A percentile compares a stretch with the other conserved stretches of the same genome.
Conservation (phyloP, 2,888 invertebrate species). For the Cephus spinipes region DNA sequence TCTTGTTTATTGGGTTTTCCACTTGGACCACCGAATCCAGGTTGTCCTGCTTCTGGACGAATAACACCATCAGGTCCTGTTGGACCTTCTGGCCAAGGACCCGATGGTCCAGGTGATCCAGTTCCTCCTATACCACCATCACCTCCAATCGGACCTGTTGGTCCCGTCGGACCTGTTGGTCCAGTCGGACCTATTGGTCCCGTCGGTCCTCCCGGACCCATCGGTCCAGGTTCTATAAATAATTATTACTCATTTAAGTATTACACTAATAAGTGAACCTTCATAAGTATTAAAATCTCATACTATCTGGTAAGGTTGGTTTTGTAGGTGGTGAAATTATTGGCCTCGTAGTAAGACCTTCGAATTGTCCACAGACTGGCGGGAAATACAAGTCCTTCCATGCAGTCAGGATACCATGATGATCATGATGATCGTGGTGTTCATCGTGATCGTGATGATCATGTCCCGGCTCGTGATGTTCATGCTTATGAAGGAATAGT, state of each 20-base stretch:
- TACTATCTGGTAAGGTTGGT: not conserved
- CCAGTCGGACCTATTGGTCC: slow-evolving; percentile 22
- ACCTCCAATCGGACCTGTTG: slow-evolving; percentile 11
- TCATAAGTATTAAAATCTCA: not conserved
- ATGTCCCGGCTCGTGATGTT: slow-evolving; percentile 45
- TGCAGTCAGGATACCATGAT: slow-evolving; percentile 71
- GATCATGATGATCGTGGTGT: slow-evolving; percentile 58
- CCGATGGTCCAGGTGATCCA: slow-evolving; percentile 24
- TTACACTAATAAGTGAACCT: not conserved
- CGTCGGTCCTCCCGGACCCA: slow-evolving; percentile 21
- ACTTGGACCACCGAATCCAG: slow-evolving; percentile 15
- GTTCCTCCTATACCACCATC: slow-evolving; percentile 13
- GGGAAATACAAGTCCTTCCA: slow-evolving; percentile 81
- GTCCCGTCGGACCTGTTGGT: slow-evolving; percentile 23
- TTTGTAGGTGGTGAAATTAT: slow-evolving; percentile 17
- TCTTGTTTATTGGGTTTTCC: not conserved
- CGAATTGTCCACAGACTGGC: slow-evolving; percentile 74
- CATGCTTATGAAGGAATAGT: slow-evolving; percentile 71
- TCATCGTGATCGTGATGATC: slow-evolving; percentile 37
- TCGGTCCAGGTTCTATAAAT: slow-evolving; percentile 14
- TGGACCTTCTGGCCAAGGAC: slow-evolving; percentile 15
- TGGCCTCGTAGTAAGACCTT: slow-evolving; percentile 32
- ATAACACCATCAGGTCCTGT: slow-evolving; percentile 7
- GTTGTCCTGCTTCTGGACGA: slow-evolving; percentile 12
- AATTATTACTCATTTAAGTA: not conserved